phyloP scores from a whole-genome alignment of 2,888 invertebrate genomes.

The Dryobota labecula region DNA sequence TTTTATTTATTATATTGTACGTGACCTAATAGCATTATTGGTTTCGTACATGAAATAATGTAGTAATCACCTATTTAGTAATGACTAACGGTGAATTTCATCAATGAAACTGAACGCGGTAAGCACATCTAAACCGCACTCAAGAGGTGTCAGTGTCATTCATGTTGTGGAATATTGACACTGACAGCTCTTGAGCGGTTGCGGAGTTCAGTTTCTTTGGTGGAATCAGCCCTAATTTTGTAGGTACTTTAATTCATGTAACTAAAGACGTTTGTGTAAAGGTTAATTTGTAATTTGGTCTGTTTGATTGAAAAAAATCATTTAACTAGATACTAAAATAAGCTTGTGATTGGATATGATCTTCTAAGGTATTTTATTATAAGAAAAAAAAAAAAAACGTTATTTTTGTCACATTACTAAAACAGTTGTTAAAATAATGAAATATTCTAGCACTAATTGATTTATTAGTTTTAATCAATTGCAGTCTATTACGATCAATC shows the following conservation, averaged over 20 bases:
- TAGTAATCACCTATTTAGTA: constrained; percentile 1
- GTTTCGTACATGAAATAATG: constrained; percentile 4
- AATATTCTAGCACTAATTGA: no score
- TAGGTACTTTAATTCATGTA: not conserved
- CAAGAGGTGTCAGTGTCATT: no score
- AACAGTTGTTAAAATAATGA: not conserved
- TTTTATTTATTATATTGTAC: constrained; percentile 25
- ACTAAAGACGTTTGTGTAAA: not conserved
- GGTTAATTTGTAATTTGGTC: not conserved
- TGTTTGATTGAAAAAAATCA: not conserved
- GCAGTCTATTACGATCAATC: not conserved
- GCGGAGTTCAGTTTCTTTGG: not conserved
- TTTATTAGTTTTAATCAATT: not conserved
- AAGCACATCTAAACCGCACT: no score
- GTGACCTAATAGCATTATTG: constrained; percentile 6
- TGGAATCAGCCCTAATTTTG: not conserved
- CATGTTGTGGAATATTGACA: no score
- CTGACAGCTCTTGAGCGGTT: no score
- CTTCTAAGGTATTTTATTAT: not conserved
- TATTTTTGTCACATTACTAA: not conserved
- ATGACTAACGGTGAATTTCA: not conserved
- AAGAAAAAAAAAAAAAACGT: not conserved
- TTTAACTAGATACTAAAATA: not conserved
- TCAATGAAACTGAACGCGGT: not conserved
- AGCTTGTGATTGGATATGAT: not conserved